Evolutionary conservation across 1,140 invertebrate genomes (phyloP), one percentile per base, ranked within the genome.

Genomic region (Pteromalus puparum): DNA sequence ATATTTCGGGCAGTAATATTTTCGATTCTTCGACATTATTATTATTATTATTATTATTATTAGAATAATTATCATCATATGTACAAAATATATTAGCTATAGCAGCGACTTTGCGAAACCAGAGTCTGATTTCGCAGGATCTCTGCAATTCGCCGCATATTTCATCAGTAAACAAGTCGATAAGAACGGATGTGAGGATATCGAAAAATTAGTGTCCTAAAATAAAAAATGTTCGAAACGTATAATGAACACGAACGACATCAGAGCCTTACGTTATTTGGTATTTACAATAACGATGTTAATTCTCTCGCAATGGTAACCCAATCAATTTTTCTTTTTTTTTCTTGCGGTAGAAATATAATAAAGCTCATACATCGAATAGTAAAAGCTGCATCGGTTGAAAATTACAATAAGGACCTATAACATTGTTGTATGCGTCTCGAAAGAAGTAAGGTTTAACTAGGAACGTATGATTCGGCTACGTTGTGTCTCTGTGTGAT

Each of bases 391-490:
- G 10, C 21, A 74, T 74, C 28, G 34, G 42, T 21, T 7, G 13
- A 75, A 26, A 75, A 48, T 75, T 74, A 38, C 74, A 24, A 38
- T 53, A 48, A 75, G n/a, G n/a, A 48, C 24, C 21, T 76, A 48
- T 26, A 46, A 61, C 34, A 53, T 34, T 26, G n/a, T 48, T 76
- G 13, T 24, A 24, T 53, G 38, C 42, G 24, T 48, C 42, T 53
- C 24, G n/a, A 72, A 18, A 67, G 10, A 61, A 68, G 75, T 53
- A 80, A 81, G 6, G 28, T 65, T 74, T 67, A 65, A 70, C 65
- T 79, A 84, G 67, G 68, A 84, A 84, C 30, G 53, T 81, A 74
- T 85, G 73, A 85, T 85, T 84, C 61, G 70, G 83, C 72, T 84
- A 81, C 78, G 72, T 84, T 84, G 13, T 79, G 48, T 65, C 48